Percentiles rank a stretch among this genome's conserved stretches.
Evolutionary conservation across 1,140 invertebrate genomes (phyloP).

Genomic region (Oryzaephilus surinamensis): DNA sequence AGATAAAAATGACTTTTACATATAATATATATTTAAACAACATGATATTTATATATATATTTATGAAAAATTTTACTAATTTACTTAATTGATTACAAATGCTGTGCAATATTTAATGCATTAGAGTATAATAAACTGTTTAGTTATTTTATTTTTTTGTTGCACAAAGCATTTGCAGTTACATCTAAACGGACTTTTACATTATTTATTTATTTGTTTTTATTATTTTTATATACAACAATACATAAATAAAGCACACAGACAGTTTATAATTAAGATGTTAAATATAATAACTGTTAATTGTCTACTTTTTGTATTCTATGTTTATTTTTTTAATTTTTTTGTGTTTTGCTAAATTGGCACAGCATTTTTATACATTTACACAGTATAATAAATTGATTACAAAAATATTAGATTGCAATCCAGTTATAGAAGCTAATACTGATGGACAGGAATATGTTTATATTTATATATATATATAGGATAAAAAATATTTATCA

Average conservation of each 20-base stretch:
- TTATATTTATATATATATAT: conserved; percentile 14
- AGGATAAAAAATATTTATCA: too few species aligned
- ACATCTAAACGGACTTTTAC: conserved; percentile 1
- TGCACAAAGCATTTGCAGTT: conserved; percentile 4
- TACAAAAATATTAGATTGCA: conserved; percentile 21
- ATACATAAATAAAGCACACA: conserved; percentile 12
- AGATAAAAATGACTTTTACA: not conserved
- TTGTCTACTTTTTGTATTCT: conserved; percentile 10
- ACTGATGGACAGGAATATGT: conserved; percentile 29
- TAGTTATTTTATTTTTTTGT: too few species aligned
- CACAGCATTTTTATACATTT: conserved; percentile 14
- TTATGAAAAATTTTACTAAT: too few species aligned
- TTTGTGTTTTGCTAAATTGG: too few species aligned
- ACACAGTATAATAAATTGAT: conserved; percentile 13
- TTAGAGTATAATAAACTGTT: too few species aligned
- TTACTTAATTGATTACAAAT: too few species aligned
- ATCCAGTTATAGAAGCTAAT: conserved; percentile 21
- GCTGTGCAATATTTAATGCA: not conserved
- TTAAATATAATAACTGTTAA: conserved; percentile 6
- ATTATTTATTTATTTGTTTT: not conserved
- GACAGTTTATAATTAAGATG: conserved; percentile 10
- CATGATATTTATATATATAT: too few species aligned
- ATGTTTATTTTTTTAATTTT: too few species aligned
- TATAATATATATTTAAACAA: too few species aligned
- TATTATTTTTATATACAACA: conserved; percentile 11